Evolutionary conservation across 2,888 invertebrate genomes (phyloP).

Genomic region (Eristalinus sepulchralis): DNA sequence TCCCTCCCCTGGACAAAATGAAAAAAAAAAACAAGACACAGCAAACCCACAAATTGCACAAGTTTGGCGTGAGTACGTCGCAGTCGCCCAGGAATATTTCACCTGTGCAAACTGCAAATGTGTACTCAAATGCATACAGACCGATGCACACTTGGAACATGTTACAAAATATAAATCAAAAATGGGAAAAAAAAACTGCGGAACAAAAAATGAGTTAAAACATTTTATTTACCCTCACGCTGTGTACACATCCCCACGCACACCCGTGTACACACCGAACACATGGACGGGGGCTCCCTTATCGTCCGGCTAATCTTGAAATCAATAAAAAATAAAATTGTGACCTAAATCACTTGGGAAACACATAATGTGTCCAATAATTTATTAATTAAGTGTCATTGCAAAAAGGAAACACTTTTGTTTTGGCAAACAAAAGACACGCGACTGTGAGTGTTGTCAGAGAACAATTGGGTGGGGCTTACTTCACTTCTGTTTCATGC

Average conservation of each 20-base stretch:
- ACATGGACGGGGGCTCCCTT: slow-evolving; percentile 8
- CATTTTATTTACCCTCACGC: slow-evolving; percentile 15
- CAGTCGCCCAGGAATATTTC: slow-evolving; percentile 1
- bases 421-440: not conserved
- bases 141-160: not conserved
- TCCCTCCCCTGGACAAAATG: not conserved
- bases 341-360: slow-evolving; percentile 40
- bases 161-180: not conserved
- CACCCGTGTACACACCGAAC: not conserved
- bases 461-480: not conserved
- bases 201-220: not conserved
- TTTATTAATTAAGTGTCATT: not conserved
- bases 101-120: slow-evolving; percentile 28
- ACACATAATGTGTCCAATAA: not conserved
- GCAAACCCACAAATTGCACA: not conserved
- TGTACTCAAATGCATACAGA: slow-evolving; percentile 1
- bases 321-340: slow-evolving; percentile 35
- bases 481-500: no score
- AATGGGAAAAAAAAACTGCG: not conserved
- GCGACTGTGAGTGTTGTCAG: not conserved
- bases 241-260: not conserved
- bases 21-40: not conserved
- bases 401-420: not conserved
- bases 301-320: slow-evolving; percentile 46
- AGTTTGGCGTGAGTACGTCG: not conserved